Percentiles rank a stretch among this genome's conserved stretches.
Conservation (phyloP, 1,140 invertebrate species). For the Cataglyphis hispanica region DNA sequence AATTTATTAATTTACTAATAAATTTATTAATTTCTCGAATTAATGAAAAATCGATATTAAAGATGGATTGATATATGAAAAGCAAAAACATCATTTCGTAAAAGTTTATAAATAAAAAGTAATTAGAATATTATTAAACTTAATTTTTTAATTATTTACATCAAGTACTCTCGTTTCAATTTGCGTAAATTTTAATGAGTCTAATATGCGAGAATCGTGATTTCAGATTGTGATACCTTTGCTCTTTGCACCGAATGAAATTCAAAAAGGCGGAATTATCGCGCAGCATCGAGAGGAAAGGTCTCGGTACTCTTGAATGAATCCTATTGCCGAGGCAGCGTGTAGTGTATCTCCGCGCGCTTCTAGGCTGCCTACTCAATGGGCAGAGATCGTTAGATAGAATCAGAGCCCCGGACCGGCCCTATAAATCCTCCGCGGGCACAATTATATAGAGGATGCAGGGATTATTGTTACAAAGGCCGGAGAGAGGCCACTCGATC, state of each 20-base stretch:
- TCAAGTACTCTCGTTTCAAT: background rate
- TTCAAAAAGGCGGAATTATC: slow-evolving; percentile 43
- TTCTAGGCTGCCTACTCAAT: slow-evolving; percentile 79
- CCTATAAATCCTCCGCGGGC: slow-evolving; percentile 83
- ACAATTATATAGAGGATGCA: slow-evolving; percentile 83
- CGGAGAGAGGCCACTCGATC: slow-evolving; percentile 45
- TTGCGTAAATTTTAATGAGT: slow-evolving; percentile 18
- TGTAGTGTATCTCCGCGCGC: slow-evolving; percentile 64
- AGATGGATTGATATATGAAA: too few species aligned
- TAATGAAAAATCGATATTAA: too few species aligned
- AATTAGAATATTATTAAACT: background rate
- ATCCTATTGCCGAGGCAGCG: slow-evolving; percentile 70
- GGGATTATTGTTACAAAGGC: slow-evolving; percentile 82
- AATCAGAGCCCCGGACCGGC: slow-evolving; percentile 76
- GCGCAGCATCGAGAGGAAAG: background rate
- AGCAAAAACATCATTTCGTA: too few species aligned
- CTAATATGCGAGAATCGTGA: slow-evolving; percentile 24
- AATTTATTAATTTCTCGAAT: too few species aligned
- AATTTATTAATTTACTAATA: too few species aligned
- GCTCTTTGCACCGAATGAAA: background rate
- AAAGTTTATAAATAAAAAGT: background rate
- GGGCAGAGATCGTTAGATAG: slow-evolving; percentile 83
- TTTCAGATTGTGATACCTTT: slow-evolving; percentile 1
- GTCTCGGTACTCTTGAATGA: slow-evolving; percentile 75
- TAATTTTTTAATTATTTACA: background rate